A percentile compares a stretch with the other conserved stretches of the same genome.
phyloP scores from a whole-genome alignment of 1,140 invertebrate genomes.

The Drosophila watanabei region DNA sequence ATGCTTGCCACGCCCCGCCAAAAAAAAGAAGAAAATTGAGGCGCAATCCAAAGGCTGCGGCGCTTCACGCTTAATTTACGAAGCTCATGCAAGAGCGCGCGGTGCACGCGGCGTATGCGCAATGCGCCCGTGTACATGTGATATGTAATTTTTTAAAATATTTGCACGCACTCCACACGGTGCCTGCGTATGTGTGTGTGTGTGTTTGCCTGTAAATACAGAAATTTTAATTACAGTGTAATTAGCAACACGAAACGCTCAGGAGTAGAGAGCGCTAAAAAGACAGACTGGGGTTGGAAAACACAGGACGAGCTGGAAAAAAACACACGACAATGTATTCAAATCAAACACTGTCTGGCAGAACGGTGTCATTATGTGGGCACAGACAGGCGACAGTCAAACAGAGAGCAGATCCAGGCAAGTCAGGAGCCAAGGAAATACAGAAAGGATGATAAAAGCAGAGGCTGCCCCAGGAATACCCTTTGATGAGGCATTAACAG shows the following conservation, averaged over 20 bases:
- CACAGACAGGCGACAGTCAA: slow-evolving; percentile 48
- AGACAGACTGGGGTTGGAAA: background rate
- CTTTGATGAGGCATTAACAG: background rate
- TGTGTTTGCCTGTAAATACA: slow-evolving; percentile 65
- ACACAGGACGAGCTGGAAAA: slow-evolving; percentile 55
- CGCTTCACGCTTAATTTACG: slow-evolving; percentile 71
- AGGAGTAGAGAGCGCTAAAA: slow-evolving; percentile 41
- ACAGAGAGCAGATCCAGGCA: slow-evolving; percentile 22
- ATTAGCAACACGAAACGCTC: slow-evolving; percentile 74
- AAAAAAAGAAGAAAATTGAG: slow-evolving; percentile 11
- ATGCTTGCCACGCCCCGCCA: slow-evolving; percentile 64
- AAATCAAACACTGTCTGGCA: slow-evolving; percentile 80
- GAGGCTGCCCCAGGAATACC: background rate
- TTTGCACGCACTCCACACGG: slow-evolving; percentile 70
- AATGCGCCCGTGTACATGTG: slow-evolving; percentile 43
- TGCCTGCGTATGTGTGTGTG: slow-evolving; percentile 16
- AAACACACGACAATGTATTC: slow-evolving; percentile 79
- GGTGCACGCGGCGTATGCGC: slow-evolving; percentile 71
- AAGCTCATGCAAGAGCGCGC: slow-evolving; percentile 67
- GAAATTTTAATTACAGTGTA: slow-evolving; percentile 82
- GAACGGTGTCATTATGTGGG: slow-evolving; percentile 79
- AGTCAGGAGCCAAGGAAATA: slow-evolving; percentile 5
- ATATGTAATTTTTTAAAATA: slow-evolving; percentile 64
- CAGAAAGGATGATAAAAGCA: background rate
- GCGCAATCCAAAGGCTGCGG: slow-evolving; percentile 4